Evolutionary conservation across 2,888 invertebrate species (phyloP).

Genomic region (Chrysolina haemoptera): DNA sequence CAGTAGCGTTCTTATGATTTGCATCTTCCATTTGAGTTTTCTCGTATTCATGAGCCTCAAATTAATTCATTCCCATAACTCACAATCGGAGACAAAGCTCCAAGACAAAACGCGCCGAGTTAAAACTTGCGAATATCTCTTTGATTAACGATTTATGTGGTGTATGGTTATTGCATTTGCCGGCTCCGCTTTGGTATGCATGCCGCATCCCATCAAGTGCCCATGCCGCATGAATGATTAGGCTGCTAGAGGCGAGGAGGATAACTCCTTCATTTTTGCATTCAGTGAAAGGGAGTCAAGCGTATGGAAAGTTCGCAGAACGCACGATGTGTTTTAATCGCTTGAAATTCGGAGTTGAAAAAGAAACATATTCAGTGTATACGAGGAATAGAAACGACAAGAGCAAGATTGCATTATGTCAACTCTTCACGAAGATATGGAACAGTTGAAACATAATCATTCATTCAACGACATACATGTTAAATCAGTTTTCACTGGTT

Average conservation of each 20-base stretch:
- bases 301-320: not conserved
- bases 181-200: slow-evolving; percentile 32
- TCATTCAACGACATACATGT: too few relatives aligned
- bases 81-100: slow-evolving; percentile 31
- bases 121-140: slow-evolving; percentile 36
- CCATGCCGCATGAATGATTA: slow-evolving; percentile 32
- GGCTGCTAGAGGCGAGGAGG: slow-evolving; percentile 20
- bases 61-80: slow-evolving; percentile 9
- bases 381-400: not conserved
- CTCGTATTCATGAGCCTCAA: not conserved
- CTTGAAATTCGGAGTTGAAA: not conserved
- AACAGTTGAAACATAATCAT: too few relatives aligned
- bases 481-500: too few relatives aligned
- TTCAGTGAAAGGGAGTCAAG: not conserved
- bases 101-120: slow-evolving; percentile 23
- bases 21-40: slow-evolving; percentile 1
- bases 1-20: not conserved
- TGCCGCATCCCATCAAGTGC: slow-evolving; percentile 20
- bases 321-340: slow-evolving; percentile 2
- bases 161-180: slow-evolving; percentile 37
- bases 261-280: slow-evolving; percentile 27
- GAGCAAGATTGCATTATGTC: too few relatives aligned
- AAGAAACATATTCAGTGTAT: not conserved
- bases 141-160: slow-evolving; percentile 40
- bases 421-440: too few relatives aligned